Percentiles rank a stretch among this genome's conserved stretches.
These are phyloP conservation scores for Linepithema humile DNA, from an alignment of 1,140 invertebrate genomes.

Conservation along the genomic window DNA sequence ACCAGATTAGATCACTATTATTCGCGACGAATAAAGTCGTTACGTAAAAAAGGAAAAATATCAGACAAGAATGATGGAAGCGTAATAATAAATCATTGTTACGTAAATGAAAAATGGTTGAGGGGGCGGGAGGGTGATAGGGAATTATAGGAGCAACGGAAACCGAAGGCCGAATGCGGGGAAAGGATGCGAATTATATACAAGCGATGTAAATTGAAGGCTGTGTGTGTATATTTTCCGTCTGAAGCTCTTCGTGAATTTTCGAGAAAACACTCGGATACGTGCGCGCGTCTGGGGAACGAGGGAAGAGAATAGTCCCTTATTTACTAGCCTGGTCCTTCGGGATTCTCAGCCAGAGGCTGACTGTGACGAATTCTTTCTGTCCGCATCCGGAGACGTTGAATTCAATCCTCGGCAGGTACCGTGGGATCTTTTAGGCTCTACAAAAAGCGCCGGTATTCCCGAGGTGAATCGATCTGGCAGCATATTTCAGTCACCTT, in stretches of 20 bases:
- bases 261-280: neutral
- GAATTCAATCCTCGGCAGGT: neutral
- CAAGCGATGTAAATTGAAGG: neutral
- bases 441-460: neutral
- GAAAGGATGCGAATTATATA: neutral
- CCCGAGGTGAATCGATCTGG: neutral
- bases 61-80: neutral
- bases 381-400: neutral
- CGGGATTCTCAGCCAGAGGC: neutral
- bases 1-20: slow-evolving; percentile 2
- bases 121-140: neutral
- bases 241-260: slow-evolving; percentile 4
- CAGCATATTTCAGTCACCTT: neutral
- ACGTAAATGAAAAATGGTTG: neutral
- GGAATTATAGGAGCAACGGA: neutral
- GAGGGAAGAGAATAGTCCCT: neutral
- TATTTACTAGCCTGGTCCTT: slow-evolving; percentile 10
- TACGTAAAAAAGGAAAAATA: neutral
- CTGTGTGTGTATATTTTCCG: neutral
- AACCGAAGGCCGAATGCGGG: neutral
- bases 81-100: slow-evolving; percentile 6
- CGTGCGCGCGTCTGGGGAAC: neutral
- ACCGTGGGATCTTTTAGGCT: neutral
- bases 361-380: slow-evolving; percentile 7
- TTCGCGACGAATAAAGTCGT: neutral